Conservation (phyloP, 2,888 invertebrate species). For the Smittia sp. region DNA sequence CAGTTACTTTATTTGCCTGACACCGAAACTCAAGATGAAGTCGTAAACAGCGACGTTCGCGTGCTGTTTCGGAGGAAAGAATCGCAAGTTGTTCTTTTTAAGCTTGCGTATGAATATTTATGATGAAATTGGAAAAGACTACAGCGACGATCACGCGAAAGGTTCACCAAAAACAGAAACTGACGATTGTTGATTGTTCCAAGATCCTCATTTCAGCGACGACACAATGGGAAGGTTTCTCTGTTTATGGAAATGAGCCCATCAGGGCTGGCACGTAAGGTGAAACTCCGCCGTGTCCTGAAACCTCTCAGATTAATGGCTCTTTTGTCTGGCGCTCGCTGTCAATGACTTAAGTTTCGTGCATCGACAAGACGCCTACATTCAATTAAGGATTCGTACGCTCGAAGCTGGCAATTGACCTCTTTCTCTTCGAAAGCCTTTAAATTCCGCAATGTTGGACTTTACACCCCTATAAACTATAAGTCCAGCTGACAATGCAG, state of each 20-base stretch:
- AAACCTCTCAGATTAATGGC: constrained; percentile 11
- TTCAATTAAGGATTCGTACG: constrained; percentile 29
- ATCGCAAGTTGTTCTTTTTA: constrained; percentile 7
- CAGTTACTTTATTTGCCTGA: constrained; percentile 24
- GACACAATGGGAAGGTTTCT: constrained; percentile 9
- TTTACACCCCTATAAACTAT: constrained; percentile 32
- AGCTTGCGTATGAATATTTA: constrained; percentile 15
- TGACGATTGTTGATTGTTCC: constrained; percentile 24
- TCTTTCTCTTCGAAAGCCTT: constrained; percentile 13
- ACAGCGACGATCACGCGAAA: neutral
- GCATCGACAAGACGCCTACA: constrained; percentile 22
- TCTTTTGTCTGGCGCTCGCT: neutral
- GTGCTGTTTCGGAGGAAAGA: constrained; percentile 12
- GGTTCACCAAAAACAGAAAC: constrained; percentile 17
- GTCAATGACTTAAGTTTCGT: neutral
- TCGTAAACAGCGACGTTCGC: constrained; percentile 17
- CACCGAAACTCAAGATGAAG: constrained; percentile 19
- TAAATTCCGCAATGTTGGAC: neutral
- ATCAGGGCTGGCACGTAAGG: neutral
- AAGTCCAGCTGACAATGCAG: constrained; percentile 6
- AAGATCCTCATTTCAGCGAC: constrained; percentile 17
- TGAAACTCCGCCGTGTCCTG: constrained; percentile 5
- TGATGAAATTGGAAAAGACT: constrained; percentile 24
- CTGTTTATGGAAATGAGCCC: constrained; percentile 22
- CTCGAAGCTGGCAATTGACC: constrained; percentile 17